A percentile compares a stretch with the other conserved stretches of the same genome.
phyloP scores from a whole-genome alignment of 2,797 vertebrate genomes.

The Typhlichthys eigenmanni region DNA sequence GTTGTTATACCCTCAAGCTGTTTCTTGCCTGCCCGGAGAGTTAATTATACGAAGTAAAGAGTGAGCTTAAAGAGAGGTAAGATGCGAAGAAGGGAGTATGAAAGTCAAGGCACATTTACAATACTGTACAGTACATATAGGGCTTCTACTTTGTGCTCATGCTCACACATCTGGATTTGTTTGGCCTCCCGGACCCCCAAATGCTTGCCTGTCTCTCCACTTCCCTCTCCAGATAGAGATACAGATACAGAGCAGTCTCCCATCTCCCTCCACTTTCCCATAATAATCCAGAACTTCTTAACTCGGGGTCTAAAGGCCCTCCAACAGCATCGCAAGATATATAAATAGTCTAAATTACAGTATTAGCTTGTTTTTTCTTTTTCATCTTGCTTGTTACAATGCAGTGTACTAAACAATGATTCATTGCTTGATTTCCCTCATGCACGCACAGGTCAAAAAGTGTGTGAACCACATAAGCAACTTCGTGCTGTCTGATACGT shows the following conservation, averaged over 20 bases:
- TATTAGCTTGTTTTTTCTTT: too few species aligned
- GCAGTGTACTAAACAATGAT: too few species aligned
- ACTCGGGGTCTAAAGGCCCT: too few species aligned
- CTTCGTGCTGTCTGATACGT: too few species aligned
- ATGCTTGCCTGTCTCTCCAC: conserved; percentile 54
- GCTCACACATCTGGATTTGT: conserved; percentile 71
- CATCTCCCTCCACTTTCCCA: conserved; percentile 25
- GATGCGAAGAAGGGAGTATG: conserved; percentile 30
- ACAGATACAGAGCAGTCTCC: conserved; percentile 29
- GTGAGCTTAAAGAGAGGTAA: conserved; percentile 9
- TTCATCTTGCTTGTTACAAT: too few species aligned
- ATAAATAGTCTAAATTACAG: too few species aligned
- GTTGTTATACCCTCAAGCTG: conserved; percentile 46
- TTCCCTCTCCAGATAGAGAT: conserved; percentile 26
- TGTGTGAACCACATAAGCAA: too few species aligned
- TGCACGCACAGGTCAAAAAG: too few species aligned
- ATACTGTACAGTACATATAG: conserved; percentile 60
- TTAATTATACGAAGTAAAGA: conserved; percentile 13
- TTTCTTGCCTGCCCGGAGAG: conserved; percentile 38
- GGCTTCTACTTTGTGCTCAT: conserved; percentile 69
- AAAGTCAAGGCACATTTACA: conserved; percentile 56
- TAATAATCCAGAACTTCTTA: background rate
- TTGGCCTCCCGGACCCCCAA: conserved; percentile 57
- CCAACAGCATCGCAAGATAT: too few species aligned
- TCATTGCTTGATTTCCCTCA: too few species aligned